Conservation (phyloP, 2,113 vertebrate genomes). For the Macquaria ambigua region DNA sequence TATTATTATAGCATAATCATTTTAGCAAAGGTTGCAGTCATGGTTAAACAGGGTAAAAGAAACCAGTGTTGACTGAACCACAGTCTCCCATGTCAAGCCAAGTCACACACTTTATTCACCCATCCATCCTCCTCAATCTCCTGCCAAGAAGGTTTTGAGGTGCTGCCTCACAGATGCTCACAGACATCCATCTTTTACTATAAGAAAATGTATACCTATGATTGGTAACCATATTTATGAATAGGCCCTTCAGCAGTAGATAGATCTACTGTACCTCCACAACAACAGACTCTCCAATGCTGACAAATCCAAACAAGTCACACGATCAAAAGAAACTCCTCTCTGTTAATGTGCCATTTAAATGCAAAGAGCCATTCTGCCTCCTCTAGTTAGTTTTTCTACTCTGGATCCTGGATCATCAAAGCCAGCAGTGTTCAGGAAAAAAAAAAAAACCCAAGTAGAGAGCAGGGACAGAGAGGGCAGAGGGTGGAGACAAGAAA, state of each 20-base stretch:
- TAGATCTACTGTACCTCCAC: conserved; percentile 26
- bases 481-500: conserved; percentile 32
- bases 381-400: conserved; percentile 58
- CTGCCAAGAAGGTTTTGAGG: too few species aligned
- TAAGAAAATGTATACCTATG: not conserved
- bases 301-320: conserved; percentile 56
- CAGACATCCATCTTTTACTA: not conserved
- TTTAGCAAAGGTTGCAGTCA: too few species aligned
- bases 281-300: conserved; percentile 38
- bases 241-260: not conserved
- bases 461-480: conserved; percentile 31
- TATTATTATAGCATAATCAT: too few species aligned
- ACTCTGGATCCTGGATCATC: conserved; percentile 63
- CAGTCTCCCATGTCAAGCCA: too few species aligned
- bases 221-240: not conserved
- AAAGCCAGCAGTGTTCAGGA: conserved; percentile 55
- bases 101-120: too few species aligned
- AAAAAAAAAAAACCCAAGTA: conserved; percentile 20
- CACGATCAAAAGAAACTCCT: conserved; percentile 58
- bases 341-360: conserved; percentile 81
- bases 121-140: too few species aligned
- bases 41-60: too few species aligned
- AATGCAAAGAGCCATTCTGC: conserved; percentile 81
- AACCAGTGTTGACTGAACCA: too few species aligned
- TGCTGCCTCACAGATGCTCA: not conserved